phyloP scores from a whole-genome alignment of 1,140 invertebrate genomes.

The Uloborus diversus region DNA sequence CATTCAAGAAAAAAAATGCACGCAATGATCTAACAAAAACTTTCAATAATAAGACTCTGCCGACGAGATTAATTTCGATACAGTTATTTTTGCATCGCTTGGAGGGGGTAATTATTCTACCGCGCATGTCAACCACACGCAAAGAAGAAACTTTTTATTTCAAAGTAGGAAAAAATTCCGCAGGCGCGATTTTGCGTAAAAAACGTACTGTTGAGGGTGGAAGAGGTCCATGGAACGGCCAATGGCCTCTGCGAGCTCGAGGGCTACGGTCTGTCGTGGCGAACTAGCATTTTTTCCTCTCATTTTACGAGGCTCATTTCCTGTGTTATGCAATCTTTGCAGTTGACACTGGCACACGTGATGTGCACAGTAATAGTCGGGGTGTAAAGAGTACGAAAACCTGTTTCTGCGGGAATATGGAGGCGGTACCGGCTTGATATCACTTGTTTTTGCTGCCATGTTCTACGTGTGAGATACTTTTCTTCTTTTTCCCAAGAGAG shows the following conservation, averaged over 20 bases:
- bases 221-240: conserved; percentile 22
- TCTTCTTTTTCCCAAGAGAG: not conserved
- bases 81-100: no score
- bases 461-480: not conserved
- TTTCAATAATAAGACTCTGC: no score
- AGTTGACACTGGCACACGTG: conserved; percentile 42
- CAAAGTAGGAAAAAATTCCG: no score
- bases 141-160: no score
- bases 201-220: no score
- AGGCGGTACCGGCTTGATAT: not conserved
- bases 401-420: conserved; percentile 18
- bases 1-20: no score
- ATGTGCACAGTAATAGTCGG: conserved; percentile 28
- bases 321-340: conserved; percentile 47
- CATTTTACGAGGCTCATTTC: conserved; percentile 52
- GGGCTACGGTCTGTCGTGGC: not conserved
- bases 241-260: conserved; percentile 27
- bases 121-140: no score
- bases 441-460: not conserved
- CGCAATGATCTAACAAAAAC: no score
- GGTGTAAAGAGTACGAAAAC: conserved; percentile 45
- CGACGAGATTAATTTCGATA: no score
- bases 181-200: no score
- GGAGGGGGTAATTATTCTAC: no score
- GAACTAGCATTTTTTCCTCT: conserved; percentile 34